A percentile compares a stretch with the other conserved stretches of the same genome.
Conservation (phyloP, 2,888 invertebrate genomes). For the Drosophila lutescens region DNA sequence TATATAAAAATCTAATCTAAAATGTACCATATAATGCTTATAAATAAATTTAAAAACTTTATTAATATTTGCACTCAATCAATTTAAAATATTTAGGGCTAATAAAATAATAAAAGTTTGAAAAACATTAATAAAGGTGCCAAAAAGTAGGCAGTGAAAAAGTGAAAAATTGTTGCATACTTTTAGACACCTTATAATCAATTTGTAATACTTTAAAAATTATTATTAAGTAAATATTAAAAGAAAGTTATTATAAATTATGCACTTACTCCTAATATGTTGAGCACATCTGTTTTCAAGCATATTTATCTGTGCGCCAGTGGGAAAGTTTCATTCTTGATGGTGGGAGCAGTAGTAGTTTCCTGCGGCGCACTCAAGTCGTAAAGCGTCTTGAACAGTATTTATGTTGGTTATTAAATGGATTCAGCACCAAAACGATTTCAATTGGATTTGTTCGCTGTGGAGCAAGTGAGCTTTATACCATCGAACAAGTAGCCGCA, state of each 20-base stretch:
- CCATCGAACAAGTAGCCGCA: constrained; percentile 54
- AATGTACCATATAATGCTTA: no score
- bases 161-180: no score
- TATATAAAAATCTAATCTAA: no score
- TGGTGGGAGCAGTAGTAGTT: constrained; percentile 34
- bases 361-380: constrained; percentile 70
- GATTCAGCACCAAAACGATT: constrained; percentile 69
- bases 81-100: no score
- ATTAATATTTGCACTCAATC: no score
- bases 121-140: no score
- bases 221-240: no score
- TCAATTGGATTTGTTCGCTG: constrained; percentile 72
- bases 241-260: neutral
- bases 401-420: constrained; percentile 79
- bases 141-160: no score
- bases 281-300: constrained; percentile 2
- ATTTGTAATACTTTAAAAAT: neutral
- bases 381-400: constrained; percentile 74
- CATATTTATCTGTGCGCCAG: constrained; percentile 17
- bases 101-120: no score
- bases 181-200: no score
- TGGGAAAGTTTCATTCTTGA: constrained; percentile 41
- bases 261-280: neutral
- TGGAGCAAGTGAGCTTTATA: constrained; percentile 54
- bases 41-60: no score